Evolutionary conservation across 2,113 vertebrate genomes (phyloP).

Genomic region (Calyptommatus sinebrachiatus): DNA sequence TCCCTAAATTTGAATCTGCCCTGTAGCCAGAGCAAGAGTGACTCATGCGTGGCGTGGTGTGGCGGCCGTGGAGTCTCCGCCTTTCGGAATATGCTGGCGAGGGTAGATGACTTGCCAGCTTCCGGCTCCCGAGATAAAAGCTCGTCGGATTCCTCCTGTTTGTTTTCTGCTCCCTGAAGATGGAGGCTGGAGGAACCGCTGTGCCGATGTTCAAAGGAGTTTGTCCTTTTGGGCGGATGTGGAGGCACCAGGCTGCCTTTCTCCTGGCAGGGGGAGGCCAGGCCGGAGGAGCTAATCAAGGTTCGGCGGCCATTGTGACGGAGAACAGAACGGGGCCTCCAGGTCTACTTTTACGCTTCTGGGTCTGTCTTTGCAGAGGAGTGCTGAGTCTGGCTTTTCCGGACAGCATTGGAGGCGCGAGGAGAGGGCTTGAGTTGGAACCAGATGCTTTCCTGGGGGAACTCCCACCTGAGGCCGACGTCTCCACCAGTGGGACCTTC

Average conservation of each 20-base stretch:
- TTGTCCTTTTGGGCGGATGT: neutral
- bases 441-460: constrained; percentile 1
- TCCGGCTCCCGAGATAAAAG: constrained; percentile 32
- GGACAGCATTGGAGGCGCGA: too few relatives aligned
- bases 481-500: neutral
- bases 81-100: neutral
- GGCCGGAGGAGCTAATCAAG: too few relatives aligned
- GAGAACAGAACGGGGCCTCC: neutral
- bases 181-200: neutral
- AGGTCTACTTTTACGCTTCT: too few relatives aligned
- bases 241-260: too few relatives aligned
- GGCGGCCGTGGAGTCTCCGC: constrained; percentile 31
- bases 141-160: constrained; percentile 30
- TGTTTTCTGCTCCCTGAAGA: neutral
- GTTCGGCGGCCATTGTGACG: too few relatives aligned
- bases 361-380: neutral
- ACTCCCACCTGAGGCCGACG: neutral
- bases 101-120: constrained; percentile 31
- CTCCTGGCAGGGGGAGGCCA: too few relatives aligned
- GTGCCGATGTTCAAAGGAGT: neutral
- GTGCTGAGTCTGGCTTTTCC: neutral
- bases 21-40: constrained; percentile 55
- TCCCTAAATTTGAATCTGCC: constrained; percentile 86
- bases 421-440: neutral
- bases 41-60: constrained; percentile 17